Evolutionary conservation across 2,888 invertebrate genomes (phyloP).

Genomic region (Oasisia sp.): DNA sequence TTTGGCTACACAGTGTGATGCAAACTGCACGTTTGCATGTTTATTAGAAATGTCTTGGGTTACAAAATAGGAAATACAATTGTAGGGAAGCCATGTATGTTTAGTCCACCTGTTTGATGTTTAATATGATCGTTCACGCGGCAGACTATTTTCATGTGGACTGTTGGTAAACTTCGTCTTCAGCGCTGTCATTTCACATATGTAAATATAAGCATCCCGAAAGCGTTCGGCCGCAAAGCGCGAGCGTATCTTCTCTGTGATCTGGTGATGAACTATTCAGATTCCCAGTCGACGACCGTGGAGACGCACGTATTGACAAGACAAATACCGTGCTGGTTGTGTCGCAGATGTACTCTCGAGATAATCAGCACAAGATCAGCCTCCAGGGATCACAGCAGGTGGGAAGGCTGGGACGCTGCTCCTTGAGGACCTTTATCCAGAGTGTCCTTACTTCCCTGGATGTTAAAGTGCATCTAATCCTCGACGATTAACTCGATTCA

Average conservation of each 20-base stretch:
- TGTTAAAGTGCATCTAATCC: neutral
- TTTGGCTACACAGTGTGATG: too few species aligned
- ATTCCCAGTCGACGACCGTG: neutral
- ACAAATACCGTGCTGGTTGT: neutral
- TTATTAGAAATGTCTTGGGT: neutral
- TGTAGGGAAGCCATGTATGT: neutral
- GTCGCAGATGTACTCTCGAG: neutral
- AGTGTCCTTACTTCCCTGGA: neutral
- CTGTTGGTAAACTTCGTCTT: neutral
- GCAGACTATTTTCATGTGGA: neutral
- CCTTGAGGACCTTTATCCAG: neutral
- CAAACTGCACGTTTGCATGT: neutral
- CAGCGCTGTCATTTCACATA: neutral
- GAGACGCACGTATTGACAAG: neutral
- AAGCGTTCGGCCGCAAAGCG: neutral
- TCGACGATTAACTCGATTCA: neutral
- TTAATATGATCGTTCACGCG: neutral
- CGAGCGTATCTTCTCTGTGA: neutral
- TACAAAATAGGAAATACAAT: neutral
- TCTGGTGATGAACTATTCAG: neutral
- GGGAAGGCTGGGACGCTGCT: neutral
- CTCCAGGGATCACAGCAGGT: neutral
- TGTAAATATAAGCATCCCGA: neutral
- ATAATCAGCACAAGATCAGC: neutral
- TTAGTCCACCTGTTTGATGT: neutral